Base-by-base conservation (phyloP, 2,888 invertebrate species). In the Trypoxylon attenuatum region DNA sequence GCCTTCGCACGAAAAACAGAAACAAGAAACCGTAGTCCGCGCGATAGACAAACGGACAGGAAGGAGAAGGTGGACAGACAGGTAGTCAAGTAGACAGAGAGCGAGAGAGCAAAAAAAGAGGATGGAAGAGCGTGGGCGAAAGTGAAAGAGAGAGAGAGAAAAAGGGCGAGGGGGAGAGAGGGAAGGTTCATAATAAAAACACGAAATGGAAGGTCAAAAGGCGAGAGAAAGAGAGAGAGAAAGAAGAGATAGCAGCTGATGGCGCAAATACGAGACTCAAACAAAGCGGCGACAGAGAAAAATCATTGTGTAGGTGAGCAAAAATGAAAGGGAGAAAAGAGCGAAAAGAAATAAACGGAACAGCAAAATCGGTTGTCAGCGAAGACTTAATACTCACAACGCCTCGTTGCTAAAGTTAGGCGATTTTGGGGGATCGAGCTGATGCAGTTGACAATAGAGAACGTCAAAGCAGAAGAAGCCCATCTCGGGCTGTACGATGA, bases 381-480 rank as follows among this genome's bases (percentile, higher is more conserved):
- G 41, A 50, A 13, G 22, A 50, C 10, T 42, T 86, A 45, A 58
- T 86, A 93, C 96, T 95, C 91, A 97, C 97, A 94, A 97, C 87
- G 96, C 93, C 86, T 97, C 97, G 88, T 98, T 97, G 85, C 95
- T 94, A 88, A 99, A 98, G 88, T 92, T 91, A 83, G 98, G 97
- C 79, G 93, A 91, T 88, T 94, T 94, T 77, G 98, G 98, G 78
- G 96, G 94, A 79, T 97, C 96, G 87, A 95, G 91, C 87, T 94
- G 95, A 89, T 97, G 94, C 83, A 99, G 91, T 89, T 98, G 96
- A 88, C 94, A 93, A 89, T 97, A 95, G 76, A 99, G 92, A 81
- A 98, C 97, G 90, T 99, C 99, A 90, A 99, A 99, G 91, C 99
- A 99, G 90, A 95, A 99, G 90, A 95, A 96, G 87, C 97, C 97